Conservation (phyloP, 2,113 vertebrate species). For the Eulemur rufifrons region DNA sequence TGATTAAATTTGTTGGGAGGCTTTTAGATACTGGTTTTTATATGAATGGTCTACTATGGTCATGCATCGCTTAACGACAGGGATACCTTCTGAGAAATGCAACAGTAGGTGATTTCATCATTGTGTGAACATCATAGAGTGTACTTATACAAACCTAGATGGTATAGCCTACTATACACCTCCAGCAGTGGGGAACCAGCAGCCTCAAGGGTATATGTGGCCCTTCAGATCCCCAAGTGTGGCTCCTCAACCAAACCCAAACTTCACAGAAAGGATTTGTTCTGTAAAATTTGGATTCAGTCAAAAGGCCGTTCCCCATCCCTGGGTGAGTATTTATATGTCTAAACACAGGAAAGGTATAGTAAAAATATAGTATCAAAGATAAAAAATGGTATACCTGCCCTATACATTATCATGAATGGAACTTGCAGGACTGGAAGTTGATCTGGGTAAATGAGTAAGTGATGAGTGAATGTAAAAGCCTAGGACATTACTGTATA, state of each 20-base stretch:
- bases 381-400: not conserved
- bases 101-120: not conserved
- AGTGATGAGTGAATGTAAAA: not conserved
- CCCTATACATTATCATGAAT: not conserved
- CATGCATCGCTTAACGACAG: not conserved
- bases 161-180: not conserved
- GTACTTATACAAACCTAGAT: not conserved
- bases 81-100: not conserved
- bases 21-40: conserved; percentile 20
- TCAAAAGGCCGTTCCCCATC: not conserved
- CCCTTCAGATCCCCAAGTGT: no score
- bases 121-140: not conserved
- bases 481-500: not conserved
- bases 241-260: no score
- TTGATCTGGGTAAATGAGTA: not conserved
- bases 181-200: no score
- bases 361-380: not conserved
- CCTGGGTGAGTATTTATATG: not conserved
- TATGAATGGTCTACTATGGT: not conserved
- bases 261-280: no score
- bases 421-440: not conserved
- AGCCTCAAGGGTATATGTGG: no score
- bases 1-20: not conserved
- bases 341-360: not conserved
- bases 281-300: no score